Conservation (phyloP, 2,888 invertebrate genomes). For the Drosophila pullipes region DNA sequence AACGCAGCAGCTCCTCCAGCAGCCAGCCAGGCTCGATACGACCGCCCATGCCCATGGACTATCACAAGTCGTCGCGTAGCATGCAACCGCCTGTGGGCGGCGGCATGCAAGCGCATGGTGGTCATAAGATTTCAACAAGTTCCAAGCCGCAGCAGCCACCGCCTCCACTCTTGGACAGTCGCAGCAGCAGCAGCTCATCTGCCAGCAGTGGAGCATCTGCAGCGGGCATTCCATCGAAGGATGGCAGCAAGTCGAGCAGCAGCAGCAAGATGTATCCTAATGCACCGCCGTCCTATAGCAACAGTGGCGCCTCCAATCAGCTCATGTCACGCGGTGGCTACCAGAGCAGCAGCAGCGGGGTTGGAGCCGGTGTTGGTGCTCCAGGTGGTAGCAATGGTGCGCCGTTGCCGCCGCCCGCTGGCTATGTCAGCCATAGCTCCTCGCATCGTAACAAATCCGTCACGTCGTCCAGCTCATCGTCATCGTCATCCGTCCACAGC, state of each 20-base stretch:
- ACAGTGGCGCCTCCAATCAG: constrained; percentile 50
- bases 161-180: constrained; percentile 41
- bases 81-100: constrained; percentile 61
- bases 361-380: constrained; percentile 18
- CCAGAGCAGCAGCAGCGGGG: constrained; percentile 17
- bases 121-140: constrained; percentile 74
- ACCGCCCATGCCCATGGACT: constrained; percentile 76
- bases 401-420: constrained; percentile 32
- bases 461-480: constrained; percentile 70
- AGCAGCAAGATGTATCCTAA: constrained; percentile 75
- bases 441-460: constrained; percentile 74
- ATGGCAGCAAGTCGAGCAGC: constrained; percentile 52
- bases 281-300: constrained; percentile 55
- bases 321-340: constrained; percentile 65
- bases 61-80: constrained; percentile 82
- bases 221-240: constrained; percentile 56
- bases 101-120: constrained; percentile 58
- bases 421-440: constrained; percentile 56
- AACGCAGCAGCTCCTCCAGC: constrained; percentile 51
- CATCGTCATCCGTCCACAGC: constrained; percentile 79
- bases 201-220: constrained; percentile 57
- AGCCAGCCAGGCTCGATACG: constrained; percentile 53
- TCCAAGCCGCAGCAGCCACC: constrained; percentile 64
- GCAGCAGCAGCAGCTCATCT: constrained; percentile 44
- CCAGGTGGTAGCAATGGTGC: constrained; percentile 52